Base-by-base conservation (phyloP, 2,113 vertebrate genomes). In the Tor tambroides region DNA sequence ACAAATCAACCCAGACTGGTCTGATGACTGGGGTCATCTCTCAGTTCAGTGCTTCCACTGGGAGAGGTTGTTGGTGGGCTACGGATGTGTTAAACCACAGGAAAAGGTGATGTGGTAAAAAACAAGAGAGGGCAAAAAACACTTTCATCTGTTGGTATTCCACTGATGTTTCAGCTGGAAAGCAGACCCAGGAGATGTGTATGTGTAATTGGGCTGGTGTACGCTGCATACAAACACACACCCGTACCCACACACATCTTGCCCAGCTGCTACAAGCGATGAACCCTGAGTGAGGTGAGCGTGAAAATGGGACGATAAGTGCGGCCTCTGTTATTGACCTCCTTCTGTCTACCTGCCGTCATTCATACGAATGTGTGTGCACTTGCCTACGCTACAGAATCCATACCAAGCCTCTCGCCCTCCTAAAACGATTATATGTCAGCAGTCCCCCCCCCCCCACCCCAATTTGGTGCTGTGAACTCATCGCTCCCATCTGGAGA, bases 391-490 rank as follows among this genome's bases (percentile, higher is more conserved):
- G 83, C 71, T 85, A n/a, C 88, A 80, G 81, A 88, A 67, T 83
- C 77, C 59, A 67, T 85, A 83, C 65, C 87, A 28, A 88, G 83
- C 59, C 49, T 82, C 84, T 89, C 82, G 54, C 67, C 74, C 41
- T 82, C 74, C 91, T 93, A 93, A 95, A 95, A 94, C 89, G 93
- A 95, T 94, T 95, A 94, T 93, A 92, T 95, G 94, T 95, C 94
- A 95, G 93, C 94, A 94, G 91, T 93, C 85, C 91, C 5, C 51
- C 15, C 51, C 15, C 49, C 79, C 81, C 85, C 46, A 82, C 80
- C 85, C 88, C 92, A 91, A 92, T 94, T 94, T 93, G 90, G 91
- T 93, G 87, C 56, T 90, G 89, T 95, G 92, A 95, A 95, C 94
- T 95, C 93, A 94, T 95, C 93, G 84, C 91, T 94, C 92, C 92